A percentile compares a stretch with the other conserved stretches of the same genome.
Evolutionary conservation across 2,888 invertebrate species (phyloP).

Genomic region (Anarsia innoxiella): DNA sequence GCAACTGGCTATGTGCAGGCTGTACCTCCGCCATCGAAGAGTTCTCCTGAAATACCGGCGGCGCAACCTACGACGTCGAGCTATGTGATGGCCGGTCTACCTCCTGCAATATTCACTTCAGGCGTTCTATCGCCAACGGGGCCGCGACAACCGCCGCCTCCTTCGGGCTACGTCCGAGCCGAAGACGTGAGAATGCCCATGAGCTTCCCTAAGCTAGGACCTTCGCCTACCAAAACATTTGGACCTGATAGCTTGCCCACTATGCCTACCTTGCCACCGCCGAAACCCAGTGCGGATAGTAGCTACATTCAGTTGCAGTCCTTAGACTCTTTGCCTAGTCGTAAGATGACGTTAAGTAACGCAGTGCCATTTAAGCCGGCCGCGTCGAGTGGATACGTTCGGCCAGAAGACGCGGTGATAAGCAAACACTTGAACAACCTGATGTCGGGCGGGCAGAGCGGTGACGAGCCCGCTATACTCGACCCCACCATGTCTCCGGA

Average conservation of each 20-base stretch:
- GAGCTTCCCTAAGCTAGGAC: slow-evolving; percentile 49
- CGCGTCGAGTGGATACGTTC: slow-evolving; percentile 55
- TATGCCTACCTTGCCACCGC: slow-evolving; percentile 58
- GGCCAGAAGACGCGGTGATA: slow-evolving; percentile 57
- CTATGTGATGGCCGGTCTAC: slow-evolving; percentile 62
- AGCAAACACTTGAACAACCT: slow-evolving; percentile 65
- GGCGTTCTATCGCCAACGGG: slow-evolving; percentile 36
- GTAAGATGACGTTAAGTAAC: slow-evolving; percentile 47
- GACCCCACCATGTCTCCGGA: slow-evolving; percentile 69
- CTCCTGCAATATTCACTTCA: slow-evolving; percentile 56
- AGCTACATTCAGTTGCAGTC: slow-evolving; percentile 66
- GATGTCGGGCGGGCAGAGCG: slow-evolving; percentile 43
- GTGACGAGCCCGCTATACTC: slow-evolving; percentile 57
- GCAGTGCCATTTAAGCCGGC: slow-evolving; percentile 47
- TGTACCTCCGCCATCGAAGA: slow-evolving; percentile 32
- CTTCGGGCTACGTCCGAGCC: slow-evolving; percentile 57
- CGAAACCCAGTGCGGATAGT: slow-evolving; percentile 49
- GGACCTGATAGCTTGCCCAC: slow-evolving; percentile 65
- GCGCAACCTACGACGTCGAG: slow-evolving; percentile 51
- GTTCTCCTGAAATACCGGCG: slow-evolving; percentile 24
- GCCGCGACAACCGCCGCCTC: slow-evolving; percentile 34
- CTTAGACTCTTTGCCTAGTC: slow-evolving; percentile 56
- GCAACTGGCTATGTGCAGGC: slow-evolving; percentile 47
- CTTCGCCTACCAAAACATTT: slow-evolving; percentile 44
- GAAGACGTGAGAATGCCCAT: slow-evolving; percentile 52